These are phyloP conservation scores for Tenthredo distinguenda DNA, from an alignment of 2,888 invertebrate genomes.

Conservation along the genomic window DNA sequence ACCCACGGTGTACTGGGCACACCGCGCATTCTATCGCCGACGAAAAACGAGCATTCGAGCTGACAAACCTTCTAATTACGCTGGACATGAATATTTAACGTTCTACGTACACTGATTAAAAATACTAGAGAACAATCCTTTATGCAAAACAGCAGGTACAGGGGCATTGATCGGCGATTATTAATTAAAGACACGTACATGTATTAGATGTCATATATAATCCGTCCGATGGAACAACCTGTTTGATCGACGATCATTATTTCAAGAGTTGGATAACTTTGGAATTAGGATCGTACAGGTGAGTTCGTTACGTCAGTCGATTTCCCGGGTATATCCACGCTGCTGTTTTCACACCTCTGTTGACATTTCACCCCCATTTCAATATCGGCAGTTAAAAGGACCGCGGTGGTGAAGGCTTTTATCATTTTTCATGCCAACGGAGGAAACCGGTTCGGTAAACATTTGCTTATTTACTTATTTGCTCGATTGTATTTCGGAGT, in stretches of 20 bases:
- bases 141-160: background rate
- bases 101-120: background rate
- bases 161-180: background rate
- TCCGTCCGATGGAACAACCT: background rate
- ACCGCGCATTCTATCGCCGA: constrained; percentile 3
- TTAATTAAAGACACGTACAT: background rate
- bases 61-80: constrained; percentile 41
- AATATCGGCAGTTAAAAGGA: constrained; percentile 16
- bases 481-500: constrained; percentile 12
- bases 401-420: constrained; percentile 8
- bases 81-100: constrained; percentile 6
- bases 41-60: constrained; percentile 22
- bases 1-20: background rate
- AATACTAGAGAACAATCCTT: background rate
- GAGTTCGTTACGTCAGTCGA: background rate
- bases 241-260: background rate
- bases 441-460: constrained; percentile 4
- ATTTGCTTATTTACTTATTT: constrained; percentile 43
- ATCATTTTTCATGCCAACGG: constrained; percentile 26
- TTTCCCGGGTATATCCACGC: background rate
- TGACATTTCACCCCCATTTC: constrained; percentile 17
- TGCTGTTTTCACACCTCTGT: constrained; percentile 24
- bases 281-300: background rate
- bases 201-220: background rate
- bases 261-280: background rate